Percentiles rank a stretch among this genome's conserved stretches.
phyloP scores from a whole-genome alignment of 2,113 vertebrate genomes.

The pig (Sus scrofa) region T2T-Sscrofa CM000823.6:4611001-4611500 shows the following conservation, averaged over 20 bases:
- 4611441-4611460: background rate
- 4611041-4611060: background rate
- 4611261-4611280: background rate
- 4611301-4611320: background rate
- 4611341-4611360: background rate
- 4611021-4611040: background rate
- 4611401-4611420: rapidly evolving
- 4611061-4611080: background rate
- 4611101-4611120: background rate
- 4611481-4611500: background rate
- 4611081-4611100: background rate
- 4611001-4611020: background rate
- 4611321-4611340: rapidly evolving
- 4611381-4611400: background rate
- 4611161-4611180: rapidly evolving
- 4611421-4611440: background rate
- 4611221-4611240: background rate
- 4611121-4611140: background rate
- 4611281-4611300: background rate
- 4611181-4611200: background rate
- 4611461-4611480: too few relatives aligned
- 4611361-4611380: background rate
- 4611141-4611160: too few relatives aligned
- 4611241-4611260: background rate
- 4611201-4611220: background rate